Evolutionary conservation across 2,113 vertebrate species (phyloP), one percentile per base, ranked within the genome.

Genomic region (Tachysurus vachellii): DNA sequence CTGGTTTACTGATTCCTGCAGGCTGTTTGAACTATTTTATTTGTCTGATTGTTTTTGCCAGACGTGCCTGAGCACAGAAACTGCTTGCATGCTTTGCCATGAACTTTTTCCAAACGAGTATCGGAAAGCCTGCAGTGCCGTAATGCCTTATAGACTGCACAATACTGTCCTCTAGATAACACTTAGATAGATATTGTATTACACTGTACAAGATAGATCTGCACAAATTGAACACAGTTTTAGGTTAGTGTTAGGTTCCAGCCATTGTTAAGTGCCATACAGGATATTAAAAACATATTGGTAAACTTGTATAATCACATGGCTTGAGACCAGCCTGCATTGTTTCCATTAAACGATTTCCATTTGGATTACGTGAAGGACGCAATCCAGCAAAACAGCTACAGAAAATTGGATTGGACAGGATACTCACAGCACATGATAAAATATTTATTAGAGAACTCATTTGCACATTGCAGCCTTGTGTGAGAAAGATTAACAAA

Each of bases 11-110:
- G 82, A 84, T 75, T 89, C 68, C 57, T 53, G 82, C 59, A 59
- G 44, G 10, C 23, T 42, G 59, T 89, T 89, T 83, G 54, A 89
- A 87, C 82, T 68, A 36, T 87, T 70, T 87, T 89, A 79, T 85
- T 83, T 70, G 62, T 64, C 23, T 71, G 62, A 83, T 14, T 64
- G 77, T 77, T 50, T 83, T 80, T 87, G 50, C 75, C 57, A 80
- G 59, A 68, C 71, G 23, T 84, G 68, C 53, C 36, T n/a, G 5
- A 56, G 50, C 26, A 54, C 53, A 64, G 68, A 66, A 87, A 54
- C 83, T 68, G 17, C 76, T 76, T 57, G 61, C 68, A 61, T 77
- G 70, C 80, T 88, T 64, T 83, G 64, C 17, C 54, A 80, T 86
- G 21, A 80, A 80, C 56, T 84, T n/a, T 80, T 83, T 21, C 47